Conservation (phyloP, 2,888 invertebrate species). For the Zygaena filipendulae region DNA sequence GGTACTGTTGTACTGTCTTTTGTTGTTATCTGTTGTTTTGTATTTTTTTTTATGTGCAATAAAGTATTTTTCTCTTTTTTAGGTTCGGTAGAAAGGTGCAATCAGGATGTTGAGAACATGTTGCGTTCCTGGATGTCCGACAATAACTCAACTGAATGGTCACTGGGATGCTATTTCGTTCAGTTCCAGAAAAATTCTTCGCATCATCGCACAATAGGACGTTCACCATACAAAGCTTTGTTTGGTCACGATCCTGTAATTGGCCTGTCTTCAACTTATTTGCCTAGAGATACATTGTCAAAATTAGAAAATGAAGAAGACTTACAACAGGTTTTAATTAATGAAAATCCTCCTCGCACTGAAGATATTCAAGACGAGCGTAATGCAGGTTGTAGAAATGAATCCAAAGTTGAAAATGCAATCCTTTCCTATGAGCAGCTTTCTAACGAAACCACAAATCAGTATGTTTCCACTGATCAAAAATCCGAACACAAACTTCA, state of each 20-base stretch:
- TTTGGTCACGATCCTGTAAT: slow-evolving; percentile 17
- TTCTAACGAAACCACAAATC: slow-evolving; percentile 11
- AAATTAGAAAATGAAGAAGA: slow-evolving; percentile 11
- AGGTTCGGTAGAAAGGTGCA: slow-evolving; percentile 5
- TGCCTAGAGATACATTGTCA: slow-evolving; percentile 10
- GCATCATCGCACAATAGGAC: slow-evolving; percentile 17
- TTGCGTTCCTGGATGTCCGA: slow-evolving; percentile 22
- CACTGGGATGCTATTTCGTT: slow-evolving; percentile 21
- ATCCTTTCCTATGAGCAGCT: slow-evolving; percentile 10
- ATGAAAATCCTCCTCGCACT: slow-evolving; percentile 8
- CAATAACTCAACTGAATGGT: slow-evolving; percentile 23
- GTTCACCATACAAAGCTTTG: slow-evolving; percentile 21
- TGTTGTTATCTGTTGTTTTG: slow-evolving; percentile 11
- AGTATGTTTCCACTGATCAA: slow-evolving; percentile 10
- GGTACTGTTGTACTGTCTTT: slow-evolving; percentile 12
- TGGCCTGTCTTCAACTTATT: slow-evolving; percentile 4
- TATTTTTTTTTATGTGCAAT: no score
- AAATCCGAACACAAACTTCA: slow-evolving; percentile 8
- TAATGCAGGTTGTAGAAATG: slow-evolving; percentile 10
- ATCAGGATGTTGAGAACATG: slow-evolving; percentile 23
- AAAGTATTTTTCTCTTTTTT: no score
- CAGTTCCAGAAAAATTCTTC: slow-evolving; percentile 22
- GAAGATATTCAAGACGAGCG: slow-evolving; percentile 11
- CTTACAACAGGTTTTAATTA: slow-evolving; percentile 9
- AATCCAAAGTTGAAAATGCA: slow-evolving; percentile 7